Evolutionary conservation across 53 echinoderm and acorn worm genomes (phyloP).

Genomic region (Stichopus horrens): DNA sequence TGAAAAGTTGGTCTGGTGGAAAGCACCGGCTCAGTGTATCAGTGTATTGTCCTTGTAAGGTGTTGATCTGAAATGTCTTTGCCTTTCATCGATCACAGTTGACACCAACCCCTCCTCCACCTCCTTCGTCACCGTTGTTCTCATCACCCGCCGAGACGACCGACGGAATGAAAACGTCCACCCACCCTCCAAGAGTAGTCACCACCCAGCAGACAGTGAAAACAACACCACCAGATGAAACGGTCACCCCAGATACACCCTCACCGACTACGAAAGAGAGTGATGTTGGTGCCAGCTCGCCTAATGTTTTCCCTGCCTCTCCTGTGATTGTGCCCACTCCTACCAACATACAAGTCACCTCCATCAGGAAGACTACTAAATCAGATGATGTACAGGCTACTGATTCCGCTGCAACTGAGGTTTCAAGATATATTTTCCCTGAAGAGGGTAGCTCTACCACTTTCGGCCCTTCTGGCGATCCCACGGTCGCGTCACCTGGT

Average conservation of each 20-base stretch:
- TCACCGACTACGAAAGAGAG: not conserved
- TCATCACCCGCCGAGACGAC: not conserved
- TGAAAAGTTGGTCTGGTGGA: too few species aligned
- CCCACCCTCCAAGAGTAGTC: not conserved
- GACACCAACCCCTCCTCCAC: conserved; percentile 21
- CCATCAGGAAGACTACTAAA: not conserved
- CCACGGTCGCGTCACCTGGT: not conserved
- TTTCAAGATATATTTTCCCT: not conserved
- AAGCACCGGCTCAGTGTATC: too few species aligned
- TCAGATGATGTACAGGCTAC: not conserved
- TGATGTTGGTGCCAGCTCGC: not conserved
- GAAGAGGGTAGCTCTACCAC: not conserved
- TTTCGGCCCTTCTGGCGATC: not conserved
- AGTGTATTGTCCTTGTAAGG: too few species aligned
- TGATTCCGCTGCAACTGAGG: not conserved
- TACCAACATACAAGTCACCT: not conserved
- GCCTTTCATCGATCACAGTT: conserved; percentile 1
- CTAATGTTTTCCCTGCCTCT: not conserved
- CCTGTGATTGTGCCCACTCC: not conserved
- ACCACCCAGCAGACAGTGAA: not conserved
- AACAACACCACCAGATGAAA: too few species aligned
- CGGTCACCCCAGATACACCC: not conserved
- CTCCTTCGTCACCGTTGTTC: conserved; percentile 28
- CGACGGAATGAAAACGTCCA: not conserved
- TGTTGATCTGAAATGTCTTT: not conserved